Conservation (phyloP, 2,888 invertebrate genomes). For the Netelia inedita region DNA sequence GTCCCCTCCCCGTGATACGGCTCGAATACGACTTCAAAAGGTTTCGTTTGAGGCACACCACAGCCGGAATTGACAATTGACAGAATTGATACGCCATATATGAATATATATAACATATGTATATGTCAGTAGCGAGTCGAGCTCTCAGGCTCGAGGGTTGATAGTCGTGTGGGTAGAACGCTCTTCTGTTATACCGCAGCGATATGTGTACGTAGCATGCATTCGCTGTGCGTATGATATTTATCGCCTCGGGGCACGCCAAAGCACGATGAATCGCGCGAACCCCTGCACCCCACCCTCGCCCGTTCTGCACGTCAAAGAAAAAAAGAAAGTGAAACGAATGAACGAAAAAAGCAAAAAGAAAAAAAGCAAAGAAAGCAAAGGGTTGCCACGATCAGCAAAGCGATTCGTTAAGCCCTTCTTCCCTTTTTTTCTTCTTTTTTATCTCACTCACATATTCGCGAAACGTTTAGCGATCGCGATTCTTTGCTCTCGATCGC, state of each 20-base stretch:
- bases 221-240: constrained; percentile 70
- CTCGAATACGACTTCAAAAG: constrained; percentile 82
- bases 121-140: constrained; percentile 46
- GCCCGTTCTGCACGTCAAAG: constrained; percentile 53
- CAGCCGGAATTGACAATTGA: constrained; percentile 84
- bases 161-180: constrained; percentile 21
- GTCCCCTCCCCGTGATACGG: constrained; percentile 41
- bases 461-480: constrained; percentile 44
- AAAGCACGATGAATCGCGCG: constrained; percentile 67
- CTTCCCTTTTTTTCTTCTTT: constrained; percentile 47
- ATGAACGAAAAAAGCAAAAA: constrained; percentile 22
- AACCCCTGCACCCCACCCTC: constrained; percentile 57
- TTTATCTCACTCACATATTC: constrained; percentile 14
- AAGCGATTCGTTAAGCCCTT: constrained; percentile 69
- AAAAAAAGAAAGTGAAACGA: constrained; percentile 7
- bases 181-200: constrained; percentile 8
- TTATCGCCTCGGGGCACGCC: constrained; percentile 74
- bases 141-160: constrained; percentile 51
- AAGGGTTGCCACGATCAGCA: constrained; percentile 61
- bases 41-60: constrained; percentile 71
- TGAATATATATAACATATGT: not conserved
- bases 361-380: constrained; percentile 40
- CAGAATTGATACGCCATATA: constrained; percentile 82
- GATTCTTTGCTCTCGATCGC: constrained; percentile 47
- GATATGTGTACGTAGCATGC: constrained; percentile 18